These are phyloP conservation scores for Galagoides demidoff DNA, from an alignment of 2,797 vertebrate species.

Conservation along the genomic window DNA sequence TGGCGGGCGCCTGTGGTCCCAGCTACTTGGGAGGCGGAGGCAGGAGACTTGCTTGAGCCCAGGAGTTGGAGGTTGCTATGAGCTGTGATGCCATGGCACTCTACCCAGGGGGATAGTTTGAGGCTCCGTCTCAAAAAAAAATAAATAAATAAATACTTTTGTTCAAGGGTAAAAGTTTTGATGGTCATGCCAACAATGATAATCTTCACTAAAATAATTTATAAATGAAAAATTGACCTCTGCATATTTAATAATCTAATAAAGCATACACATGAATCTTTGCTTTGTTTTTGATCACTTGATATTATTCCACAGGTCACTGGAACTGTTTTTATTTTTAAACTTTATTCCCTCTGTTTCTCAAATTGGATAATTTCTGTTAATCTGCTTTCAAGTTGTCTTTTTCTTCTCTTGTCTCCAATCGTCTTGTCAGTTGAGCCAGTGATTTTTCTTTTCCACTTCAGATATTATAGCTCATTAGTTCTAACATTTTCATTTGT, in stretches of 20 bases:
- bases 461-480: not conserved
- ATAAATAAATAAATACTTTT: conserved; percentile 42
- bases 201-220: not conserved
- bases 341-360: not conserved
- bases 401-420: not conserved
- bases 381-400: not conserved
- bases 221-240: conserved; percentile 19
- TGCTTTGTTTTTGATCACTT: not conserved
- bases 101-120: too few species aligned
- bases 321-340: not conserved
- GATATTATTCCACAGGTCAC: not conserved
- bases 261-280: not conserved
- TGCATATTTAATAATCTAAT: not conserved
- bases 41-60: too few species aligned
- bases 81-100: too few species aligned
- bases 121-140: too few species aligned
- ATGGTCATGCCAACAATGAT: not conserved
- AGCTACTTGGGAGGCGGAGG: too few species aligned
- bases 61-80: too few species aligned
- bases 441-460: conserved; percentile 1
- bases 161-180: conserved; percentile 13
- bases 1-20: too few species aligned
- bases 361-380: not conserved
- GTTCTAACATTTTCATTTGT: not conserved
- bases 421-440: conserved; percentile 12